These are phyloP conservation scores for Ditylenchus weischeri DNA, from an alignment of 2,888 invertebrate species.

Conservation along the genomic window DNA sequence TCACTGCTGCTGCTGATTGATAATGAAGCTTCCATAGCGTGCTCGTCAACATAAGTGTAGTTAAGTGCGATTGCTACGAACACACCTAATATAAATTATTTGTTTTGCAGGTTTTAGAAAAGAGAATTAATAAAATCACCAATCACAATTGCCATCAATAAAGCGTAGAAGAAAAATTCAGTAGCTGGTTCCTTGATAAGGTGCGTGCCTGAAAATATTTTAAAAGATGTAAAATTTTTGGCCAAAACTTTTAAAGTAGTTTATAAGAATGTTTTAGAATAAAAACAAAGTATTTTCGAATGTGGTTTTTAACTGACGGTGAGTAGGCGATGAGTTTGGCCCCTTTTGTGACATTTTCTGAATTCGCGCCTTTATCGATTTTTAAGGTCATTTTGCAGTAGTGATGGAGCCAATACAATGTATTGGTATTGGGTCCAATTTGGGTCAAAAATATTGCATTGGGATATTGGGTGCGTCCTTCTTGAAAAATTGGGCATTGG, in stretches of 20 bases:
- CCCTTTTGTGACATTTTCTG: not conserved
- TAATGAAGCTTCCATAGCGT: constrained; percentile 5
- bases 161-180: constrained; percentile 57
- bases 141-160: constrained; percentile 53
- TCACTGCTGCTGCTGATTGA: not conserved
- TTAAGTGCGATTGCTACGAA: constrained; percentile 36
- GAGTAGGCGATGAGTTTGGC: too few species aligned
- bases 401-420: too few species aligned
- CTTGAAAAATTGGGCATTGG: too few species aligned
- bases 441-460: too few species aligned
- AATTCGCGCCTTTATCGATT: not conserved
- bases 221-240: too few species aligned
- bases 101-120: not conserved
- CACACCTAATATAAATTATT: constrained; percentile 20
- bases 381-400: too few species aligned
- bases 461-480: too few species aligned
- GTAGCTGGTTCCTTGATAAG: constrained; percentile 47
- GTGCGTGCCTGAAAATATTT: constrained; percentile 33
- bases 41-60: constrained; percentile 35
- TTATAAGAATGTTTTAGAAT: not conserved
- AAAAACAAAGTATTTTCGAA: not conserved
- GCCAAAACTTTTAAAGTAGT: too few species aligned
- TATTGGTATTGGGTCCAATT: too few species aligned
- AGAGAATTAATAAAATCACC: constrained; percentile 18
- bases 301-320: too few species aligned